phyloP scores from a whole-genome alignment of 2,888 invertebrate genomes.

The Pherbina coryleti region DNA sequence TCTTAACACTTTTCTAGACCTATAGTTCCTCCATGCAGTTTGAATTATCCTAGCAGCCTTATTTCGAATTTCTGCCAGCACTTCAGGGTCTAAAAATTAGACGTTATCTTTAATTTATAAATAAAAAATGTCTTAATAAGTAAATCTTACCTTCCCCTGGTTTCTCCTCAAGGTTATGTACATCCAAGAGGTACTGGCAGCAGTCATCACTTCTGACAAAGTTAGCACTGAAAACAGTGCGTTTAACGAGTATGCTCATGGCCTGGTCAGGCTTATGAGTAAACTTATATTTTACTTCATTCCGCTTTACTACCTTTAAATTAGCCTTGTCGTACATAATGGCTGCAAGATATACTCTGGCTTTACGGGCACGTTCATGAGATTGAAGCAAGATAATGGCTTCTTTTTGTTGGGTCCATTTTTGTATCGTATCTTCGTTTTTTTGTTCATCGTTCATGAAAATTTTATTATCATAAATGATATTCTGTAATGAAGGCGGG shows the following conservation, averaged over 20 bases:
- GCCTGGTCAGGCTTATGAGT: conserved; percentile 60
- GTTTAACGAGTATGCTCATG: conserved; percentile 62
- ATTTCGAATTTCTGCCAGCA: conserved; percentile 35
- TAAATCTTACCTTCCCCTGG: conserved; percentile 42
- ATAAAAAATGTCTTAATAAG: background rate
- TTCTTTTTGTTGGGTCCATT: conserved; percentile 53
- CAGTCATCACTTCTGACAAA: conserved; percentile 54
- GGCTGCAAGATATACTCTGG: conserved; percentile 54
- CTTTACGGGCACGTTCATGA: conserved; percentile 70
- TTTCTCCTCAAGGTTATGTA: conserved; percentile 36
- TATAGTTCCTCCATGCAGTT: conserved; percentile 57
- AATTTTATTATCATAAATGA: conserved; percentile 55
- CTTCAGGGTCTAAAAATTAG: conserved; percentile 12
- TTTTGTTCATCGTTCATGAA: conserved; percentile 53
- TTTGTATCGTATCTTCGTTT: conserved; percentile 43
- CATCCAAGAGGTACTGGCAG: conserved; percentile 50
- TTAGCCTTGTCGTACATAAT: conserved; percentile 54
- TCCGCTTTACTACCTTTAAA: conserved; percentile 47
- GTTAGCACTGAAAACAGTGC: conserved; percentile 60
- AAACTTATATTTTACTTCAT: conserved; percentile 57
- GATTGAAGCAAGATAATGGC: conserved; percentile 68
- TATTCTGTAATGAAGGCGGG: conserved; percentile 58
- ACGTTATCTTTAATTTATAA: background rate
- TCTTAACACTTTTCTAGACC: conserved; percentile 51
- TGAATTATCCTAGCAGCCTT: conserved; percentile 59